phyloP scores from a whole-genome alignment of 1,140 invertebrate species.

The Carcinoscorpius rotundicauda region DNA sequence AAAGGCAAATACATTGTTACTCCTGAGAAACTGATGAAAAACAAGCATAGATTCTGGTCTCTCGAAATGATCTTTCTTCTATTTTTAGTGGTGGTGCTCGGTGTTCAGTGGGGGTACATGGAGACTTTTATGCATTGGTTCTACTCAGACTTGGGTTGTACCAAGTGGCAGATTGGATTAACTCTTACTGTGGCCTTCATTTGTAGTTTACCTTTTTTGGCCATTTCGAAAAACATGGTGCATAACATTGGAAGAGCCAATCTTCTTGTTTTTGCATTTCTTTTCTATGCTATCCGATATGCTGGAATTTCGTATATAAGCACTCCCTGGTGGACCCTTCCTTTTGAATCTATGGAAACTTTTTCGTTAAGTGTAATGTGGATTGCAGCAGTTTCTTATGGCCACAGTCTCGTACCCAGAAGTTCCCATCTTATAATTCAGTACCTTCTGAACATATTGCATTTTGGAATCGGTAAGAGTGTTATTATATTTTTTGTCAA shows the following conservation, averaged over 20 bases:
- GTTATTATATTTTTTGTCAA: not conserved
- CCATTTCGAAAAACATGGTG: conserved; percentile 23
- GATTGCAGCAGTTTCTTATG: conserved; percentile 23
- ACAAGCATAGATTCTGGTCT: conserved; percentile 11
- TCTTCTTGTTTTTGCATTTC: conserved; percentile 22
- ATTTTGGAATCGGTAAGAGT: conserved; percentile 24
- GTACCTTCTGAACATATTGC: conserved; percentile 21
- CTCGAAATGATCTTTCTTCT: conserved; percentile 16
- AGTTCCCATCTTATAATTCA: conserved; percentile 21
- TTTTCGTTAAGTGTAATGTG: conserved; percentile 23
- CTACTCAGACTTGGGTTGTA: conserved; percentile 17
- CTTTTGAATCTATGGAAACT: conserved; percentile 24
- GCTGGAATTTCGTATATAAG: conserved; percentile 22
- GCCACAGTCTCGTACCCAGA: conserved; percentile 18
- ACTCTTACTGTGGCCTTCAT: conserved; percentile 16
- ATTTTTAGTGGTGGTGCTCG: conserved; percentile 18
- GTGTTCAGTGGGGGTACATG: conserved; percentile 20
- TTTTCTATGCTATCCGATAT: conserved; percentile 23
- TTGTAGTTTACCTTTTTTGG: conserved; percentile 17
- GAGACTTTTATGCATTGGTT: conserved; percentile 17
- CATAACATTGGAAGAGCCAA: conserved; percentile 23
- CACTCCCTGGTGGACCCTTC: conserved; percentile 21
- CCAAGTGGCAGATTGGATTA: conserved; percentile 18
- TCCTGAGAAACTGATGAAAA: conserved; percentile 2
- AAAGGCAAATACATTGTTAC: conserved; percentile 6